Evolutionary conservation across 2,113 vertebrate genomes (phyloP), one percentile per base, ranked within the genome.

Genomic region (Barnardius zonarius): DNA sequence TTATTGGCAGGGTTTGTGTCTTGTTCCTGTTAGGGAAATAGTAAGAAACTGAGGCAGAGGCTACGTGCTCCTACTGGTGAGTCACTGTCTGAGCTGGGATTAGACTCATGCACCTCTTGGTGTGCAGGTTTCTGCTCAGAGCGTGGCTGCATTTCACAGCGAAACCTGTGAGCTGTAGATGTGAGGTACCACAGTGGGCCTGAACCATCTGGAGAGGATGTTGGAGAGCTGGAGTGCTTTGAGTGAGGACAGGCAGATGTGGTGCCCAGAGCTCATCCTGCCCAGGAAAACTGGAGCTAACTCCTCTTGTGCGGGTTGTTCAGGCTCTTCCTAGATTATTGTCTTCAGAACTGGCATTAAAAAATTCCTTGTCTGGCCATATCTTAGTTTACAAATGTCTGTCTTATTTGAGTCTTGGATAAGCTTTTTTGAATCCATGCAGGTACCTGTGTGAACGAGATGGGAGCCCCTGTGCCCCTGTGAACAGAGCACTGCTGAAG

Each of bases 61-160:
- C 62, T 3, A 14, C 14, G 23, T 77, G 77, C 27, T 54, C 14
- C 2, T 7, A 10, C 37, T n/a, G 48, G 7, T 92, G 92, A 93
- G 83, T 88, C 79, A 33, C 17, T 31, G 79, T 54, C 88, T 94
- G 93, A 96, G 88, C 94, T 0, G 39, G 83, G 91, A 61, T 93
- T 89, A 92, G 43, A 51, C 35, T 46, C 12, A 15, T 3, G 0
- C 15, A 55, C 35, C 54, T 77, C 57, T 10, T 30, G 17, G 24
- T 6, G 1, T 23, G 41, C 1, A 3, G 28, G 31, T 51, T 64
- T 11, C 57, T 76, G 74, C 80, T 68, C 20, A 2, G 13, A 52
- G 57, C 3, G 2, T 3, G 22, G 57, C 57, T 59, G 57, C 57
- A 23, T 35, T 59, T 59, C 57, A 59, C 57, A 59, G 57, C 22